Percentiles rank a stretch among this genome's conserved stretches.
These are phyloP conservation scores for Metopolophium dirhodum DNA, from an alignment of 1,140 invertebrate genomes.

Conservation along the genomic window DNA sequence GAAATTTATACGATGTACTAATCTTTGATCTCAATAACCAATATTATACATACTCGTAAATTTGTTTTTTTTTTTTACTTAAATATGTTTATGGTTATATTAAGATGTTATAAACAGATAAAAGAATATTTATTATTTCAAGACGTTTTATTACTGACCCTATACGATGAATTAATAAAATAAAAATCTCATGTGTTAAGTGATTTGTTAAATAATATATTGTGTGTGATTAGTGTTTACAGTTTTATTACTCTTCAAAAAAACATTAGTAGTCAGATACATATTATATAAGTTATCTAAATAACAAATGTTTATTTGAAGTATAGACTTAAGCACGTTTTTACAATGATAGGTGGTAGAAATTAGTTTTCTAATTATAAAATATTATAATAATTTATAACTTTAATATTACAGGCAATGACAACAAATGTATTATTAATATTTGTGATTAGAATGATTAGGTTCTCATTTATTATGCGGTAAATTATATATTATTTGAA, in stretches of 20 bases:
- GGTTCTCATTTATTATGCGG: not conserved
- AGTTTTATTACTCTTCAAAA: not conserved
- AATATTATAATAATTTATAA: not conserved
- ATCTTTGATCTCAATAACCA: not conserved
- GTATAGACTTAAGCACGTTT: not conserved
- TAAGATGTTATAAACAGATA: not conserved
- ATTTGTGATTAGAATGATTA: not conserved
- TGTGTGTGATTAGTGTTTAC: not conserved
- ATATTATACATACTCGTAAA: not conserved
- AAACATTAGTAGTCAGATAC: not conserved
- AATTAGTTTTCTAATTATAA: not conserved
- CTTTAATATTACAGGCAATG: not conserved
- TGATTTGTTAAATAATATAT: slow-evolving; percentile 2
- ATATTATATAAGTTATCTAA: not conserved
- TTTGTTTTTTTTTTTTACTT: not conserved
- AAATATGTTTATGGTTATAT: not conserved
- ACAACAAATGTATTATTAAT: not conserved
- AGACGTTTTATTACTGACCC: not conserved
- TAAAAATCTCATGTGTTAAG: not conserved
- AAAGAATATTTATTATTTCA: not conserved
- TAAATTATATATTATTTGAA: not conserved
- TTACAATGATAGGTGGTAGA: not conserved
- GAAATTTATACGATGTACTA: not conserved
- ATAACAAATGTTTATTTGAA: not conserved
- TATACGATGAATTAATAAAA: not conserved